phyloP scores from a whole-genome alignment of 2,113 vertebrate genomes.

The Salvelinus sp. region DNA sequence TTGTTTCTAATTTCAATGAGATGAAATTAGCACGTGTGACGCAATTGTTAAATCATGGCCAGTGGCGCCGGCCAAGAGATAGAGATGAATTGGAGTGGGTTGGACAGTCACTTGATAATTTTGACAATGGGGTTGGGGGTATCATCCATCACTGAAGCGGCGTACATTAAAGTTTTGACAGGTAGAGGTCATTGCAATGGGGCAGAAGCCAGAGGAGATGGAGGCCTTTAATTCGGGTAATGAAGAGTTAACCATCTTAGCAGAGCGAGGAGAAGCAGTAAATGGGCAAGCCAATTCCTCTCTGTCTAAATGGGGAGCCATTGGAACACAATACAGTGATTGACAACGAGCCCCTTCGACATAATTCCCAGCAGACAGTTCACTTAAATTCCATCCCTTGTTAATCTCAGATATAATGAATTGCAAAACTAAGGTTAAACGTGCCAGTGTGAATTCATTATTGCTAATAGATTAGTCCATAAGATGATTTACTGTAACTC shows the following conservation, averaged over 20 bases:
- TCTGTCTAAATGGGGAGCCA: constrained; percentile 74
- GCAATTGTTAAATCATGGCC: constrained; percentile 66
- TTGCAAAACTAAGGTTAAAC: constrained; percentile 82
- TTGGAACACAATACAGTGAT: constrained; percentile 73
- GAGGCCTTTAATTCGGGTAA: constrained; percentile 82
- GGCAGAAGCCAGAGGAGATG: constrained; percentile 74
- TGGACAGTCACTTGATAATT: constrained; percentile 75
- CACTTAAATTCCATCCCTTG: constrained; percentile 76
- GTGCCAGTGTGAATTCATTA: constrained; percentile 80
- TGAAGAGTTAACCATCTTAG: constrained; percentile 80
- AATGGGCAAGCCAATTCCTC: constrained; percentile 73
- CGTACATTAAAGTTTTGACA: constrained; percentile 77
- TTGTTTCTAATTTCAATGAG: constrained; percentile 73
- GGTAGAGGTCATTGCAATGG: constrained; percentile 76
- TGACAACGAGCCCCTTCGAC: constrained; percentile 72
- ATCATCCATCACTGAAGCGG: constrained; percentile 76
- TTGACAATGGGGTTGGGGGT: constrained; percentile 67
- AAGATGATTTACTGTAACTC: constrained; percentile 75
- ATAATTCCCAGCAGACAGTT: constrained; percentile 77
- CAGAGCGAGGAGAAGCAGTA: constrained; percentile 70
- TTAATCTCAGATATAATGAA: constrained; percentile 83
- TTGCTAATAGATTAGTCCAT: constrained; percentile 76
- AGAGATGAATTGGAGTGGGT: constrained; percentile 69
- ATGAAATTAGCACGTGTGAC: constrained; percentile 65
- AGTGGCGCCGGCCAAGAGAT: constrained; percentile 71